Evolutionary conservation across 2,888 invertebrate species (phyloP), one percentile per base, ranked within the genome.

Genomic region (Apamea crenata): DNA sequence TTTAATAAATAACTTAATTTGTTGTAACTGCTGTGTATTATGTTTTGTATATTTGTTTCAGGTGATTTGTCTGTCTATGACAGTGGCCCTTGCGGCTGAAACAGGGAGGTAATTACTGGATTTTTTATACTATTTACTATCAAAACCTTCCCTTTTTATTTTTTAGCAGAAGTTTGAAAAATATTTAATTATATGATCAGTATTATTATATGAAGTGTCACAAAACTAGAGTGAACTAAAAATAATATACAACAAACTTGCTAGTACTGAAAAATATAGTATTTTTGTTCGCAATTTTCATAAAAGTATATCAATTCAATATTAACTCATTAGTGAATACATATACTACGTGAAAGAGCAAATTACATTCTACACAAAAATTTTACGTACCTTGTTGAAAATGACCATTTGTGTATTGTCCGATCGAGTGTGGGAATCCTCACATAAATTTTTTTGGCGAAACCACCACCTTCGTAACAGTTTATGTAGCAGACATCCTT

Each of bases 51-150:
- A 69, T 72, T 84, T 90, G 68, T 95, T 95, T 86, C 91, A 96
- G 96, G 90, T 94, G 50, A 80, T 95, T 72, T 94, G 94, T 82
- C 81, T 96, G 90, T 93, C 93, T 44, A 81, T 95, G 90, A 91
- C 95, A 82, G 95, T 91, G 87, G 95, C 93, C 83, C 91, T 95
- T 66, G 96, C 95, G 88, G 94, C 94, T 86, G 93, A 94, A 78
- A 89, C 86, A n/a, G 21, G 7, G 82, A 90, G 87, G 95, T 95
- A 74, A 0, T 32, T 29, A 50, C 2, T 44, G 16, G 18, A 18
- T 36, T 66, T 75, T 32, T 40, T 18, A 36, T 36, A 71, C 12
- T 65, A n/a, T 36, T n/a, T n/a, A n/a, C 40, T 63, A n/a, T 65
- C 1, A 21, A 61, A n/a, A 69, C 25, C 6, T 32, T 1, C 25